Evolutionary conservation across 2,797 vertebrate species (phyloP).

Genomic region (Micromesistius poutassou): DNA sequence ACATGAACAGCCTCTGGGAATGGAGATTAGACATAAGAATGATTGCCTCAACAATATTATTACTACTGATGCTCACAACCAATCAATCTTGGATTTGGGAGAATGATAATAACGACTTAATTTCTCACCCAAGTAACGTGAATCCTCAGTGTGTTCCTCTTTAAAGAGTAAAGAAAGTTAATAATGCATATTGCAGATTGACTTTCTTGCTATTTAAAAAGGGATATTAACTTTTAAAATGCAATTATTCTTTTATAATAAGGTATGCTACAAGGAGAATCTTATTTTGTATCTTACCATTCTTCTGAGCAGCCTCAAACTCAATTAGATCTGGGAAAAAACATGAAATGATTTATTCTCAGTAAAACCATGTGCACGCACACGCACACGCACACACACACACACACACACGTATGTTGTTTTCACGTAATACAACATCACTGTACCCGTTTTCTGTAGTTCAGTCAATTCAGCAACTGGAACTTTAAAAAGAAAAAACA

Average conservation of each 20-base stretch:
- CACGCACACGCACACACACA: not conserved
- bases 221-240: not conserved
- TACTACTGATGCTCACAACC: not conserved
- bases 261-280: not conserved
- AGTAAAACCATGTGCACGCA: not conserved
- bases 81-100: not conserved
- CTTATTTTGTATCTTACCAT: conserved; percentile 45
- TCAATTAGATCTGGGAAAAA: conserved; percentile 63
- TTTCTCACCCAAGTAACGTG: conserved; percentile 53
- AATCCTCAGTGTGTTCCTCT: conserved; percentile 47
- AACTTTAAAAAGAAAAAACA: conserved; percentile 41
- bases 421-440: not conserved
- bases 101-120: not conserved
- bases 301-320: conserved; percentile 61
- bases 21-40: conserved; percentile 2
- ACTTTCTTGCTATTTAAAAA: not conserved
- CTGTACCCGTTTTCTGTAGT: conserved; percentile 64
- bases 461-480: conserved; percentile 49
- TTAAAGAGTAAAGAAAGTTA: conserved; percentile 30
- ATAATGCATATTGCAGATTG: not conserved
- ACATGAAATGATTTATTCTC: not conserved
- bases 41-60: not conserved
- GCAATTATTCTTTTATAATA: conserved; percentile 4
- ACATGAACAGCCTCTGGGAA: conserved; percentile 53
- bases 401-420: not conserved